phyloP scores from a whole-genome alignment of 2,113 vertebrate species.

The Pipa parva region DNA sequence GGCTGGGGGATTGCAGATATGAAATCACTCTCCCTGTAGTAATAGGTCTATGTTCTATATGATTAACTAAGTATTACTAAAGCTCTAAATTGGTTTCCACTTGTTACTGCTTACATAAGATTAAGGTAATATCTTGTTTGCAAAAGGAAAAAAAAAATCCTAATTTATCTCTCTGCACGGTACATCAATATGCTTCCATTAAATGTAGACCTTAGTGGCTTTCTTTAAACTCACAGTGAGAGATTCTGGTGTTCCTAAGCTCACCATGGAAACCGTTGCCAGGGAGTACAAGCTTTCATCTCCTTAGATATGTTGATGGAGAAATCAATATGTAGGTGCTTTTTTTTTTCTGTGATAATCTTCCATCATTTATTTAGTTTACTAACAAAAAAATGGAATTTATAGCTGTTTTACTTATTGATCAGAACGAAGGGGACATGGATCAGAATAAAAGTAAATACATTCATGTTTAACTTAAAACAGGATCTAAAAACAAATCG shows the following conservation, averaged over 20 bases:
- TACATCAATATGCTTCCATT: slow-evolving; percentile 25
- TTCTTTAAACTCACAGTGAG: slow-evolving; percentile 13
- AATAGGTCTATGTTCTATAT: not conserved
- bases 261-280: slow-evolving; percentile 48
- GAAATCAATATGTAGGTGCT: slow-evolving; percentile 8
- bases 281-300: slow-evolving; percentile 45
- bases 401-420: too few relatives aligned
- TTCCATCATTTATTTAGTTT: too few relatives aligned
- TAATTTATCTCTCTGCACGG: not conserved
- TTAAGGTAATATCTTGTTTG: slow-evolving; percentile 22
- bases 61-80: not conserved
- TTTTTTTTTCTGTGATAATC: not conserved
- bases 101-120: slow-evolving; percentile 12
- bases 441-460: too few relatives aligned
- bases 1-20: not conserved
- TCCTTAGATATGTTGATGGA: slow-evolving; percentile 33
- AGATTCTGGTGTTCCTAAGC: slow-evolving; percentile 30
- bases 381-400: too few relatives aligned
- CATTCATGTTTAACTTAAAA: too few relatives aligned
- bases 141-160: slow-evolving; percentile 6
- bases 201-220: slow-evolving; percentile 10
- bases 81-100: slow-evolving; percentile 3
- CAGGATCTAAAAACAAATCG: too few relatives aligned
- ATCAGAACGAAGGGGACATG: too few relatives aligned
- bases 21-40: not conserved